Evolutionary conservation across 1,140 invertebrate genomes (phyloP).

Genomic region (Drosophila persimilis): DNA sequence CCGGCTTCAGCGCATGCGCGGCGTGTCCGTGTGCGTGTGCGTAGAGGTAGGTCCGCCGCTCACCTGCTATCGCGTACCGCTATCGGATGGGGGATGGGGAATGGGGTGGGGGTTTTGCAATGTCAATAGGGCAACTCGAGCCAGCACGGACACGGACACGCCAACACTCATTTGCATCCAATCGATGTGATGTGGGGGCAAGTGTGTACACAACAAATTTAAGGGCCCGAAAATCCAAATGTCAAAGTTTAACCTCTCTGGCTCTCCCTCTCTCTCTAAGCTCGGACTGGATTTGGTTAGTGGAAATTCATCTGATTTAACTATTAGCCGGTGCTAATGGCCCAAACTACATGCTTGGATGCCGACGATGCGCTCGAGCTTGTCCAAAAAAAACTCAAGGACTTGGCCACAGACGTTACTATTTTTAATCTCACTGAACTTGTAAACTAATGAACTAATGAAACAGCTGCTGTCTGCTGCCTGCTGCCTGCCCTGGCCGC

Average conservation of each 20-base stretch:
- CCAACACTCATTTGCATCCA: conserved; percentile 61
- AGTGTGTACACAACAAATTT: conserved; percentile 7
- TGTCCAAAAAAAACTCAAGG: conserved; percentile 51
- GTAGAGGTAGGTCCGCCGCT: conserved; percentile 1
- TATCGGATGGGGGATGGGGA: conserved; percentile 16
- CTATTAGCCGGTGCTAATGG: conserved; percentile 63
- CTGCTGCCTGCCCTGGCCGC: not conserved
- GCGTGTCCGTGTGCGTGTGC: conserved; percentile 33
- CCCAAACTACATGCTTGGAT: conserved; percentile 43
- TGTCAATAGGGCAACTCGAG: conserved; percentile 60
- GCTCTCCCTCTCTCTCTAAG: not conserved
- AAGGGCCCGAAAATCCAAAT: conserved; percentile 44
- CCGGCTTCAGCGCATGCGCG: too few relatives aligned
- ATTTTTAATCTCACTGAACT: conserved; percentile 31
- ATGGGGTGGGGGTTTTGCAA: conserved; percentile 63
- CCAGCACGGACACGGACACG: conserved; percentile 37
- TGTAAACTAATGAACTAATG: conserved; percentile 25
- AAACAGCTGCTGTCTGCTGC: conserved; percentile 12
- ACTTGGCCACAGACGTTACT: conserved; percentile 31
- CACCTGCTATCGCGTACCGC: conserved; percentile 8
- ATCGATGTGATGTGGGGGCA: not conserved
- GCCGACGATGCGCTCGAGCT: conserved; percentile 12
- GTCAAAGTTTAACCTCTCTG: conserved; percentile 51
- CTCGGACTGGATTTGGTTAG: conserved; percentile 21
- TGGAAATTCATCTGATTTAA: conserved; percentile 50